Evolutionary conservation across 2,888 invertebrate genomes (phyloP).

Genomic region (Aleiodes alternator): DNA sequence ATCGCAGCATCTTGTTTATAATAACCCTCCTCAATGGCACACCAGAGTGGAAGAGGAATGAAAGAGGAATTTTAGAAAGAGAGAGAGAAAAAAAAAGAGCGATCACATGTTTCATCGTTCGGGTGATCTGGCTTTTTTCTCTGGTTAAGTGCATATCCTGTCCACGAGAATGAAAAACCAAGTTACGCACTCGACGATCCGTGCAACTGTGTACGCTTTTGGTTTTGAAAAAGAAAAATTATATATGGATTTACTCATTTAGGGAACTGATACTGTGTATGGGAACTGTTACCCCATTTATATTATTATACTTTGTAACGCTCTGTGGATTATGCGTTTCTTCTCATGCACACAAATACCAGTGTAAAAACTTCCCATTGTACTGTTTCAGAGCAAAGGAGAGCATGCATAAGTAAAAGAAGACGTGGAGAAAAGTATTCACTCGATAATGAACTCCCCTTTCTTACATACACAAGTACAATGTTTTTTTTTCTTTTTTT

Average conservation of each 20-base stretch:
- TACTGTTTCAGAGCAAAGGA: not conserved
- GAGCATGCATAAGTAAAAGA: not conserved
- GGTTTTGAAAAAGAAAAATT: slow-evolving; percentile 14
- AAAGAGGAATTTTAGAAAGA: too few species aligned
- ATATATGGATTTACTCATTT: slow-evolving; percentile 15
- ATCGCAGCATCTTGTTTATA: slow-evolving; percentile 23
- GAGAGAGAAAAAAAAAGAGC: not conserved
- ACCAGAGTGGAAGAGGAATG: too few species aligned
- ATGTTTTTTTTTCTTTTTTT: not conserved
- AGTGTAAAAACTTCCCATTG: slow-evolving; percentile 32
- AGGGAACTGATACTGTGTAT: slow-evolving; percentile 52
- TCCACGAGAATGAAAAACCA: too few species aligned
- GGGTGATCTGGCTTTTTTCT: slow-evolving; percentile 23
- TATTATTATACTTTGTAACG: slow-evolving; percentile 64
- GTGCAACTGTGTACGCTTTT: not conserved
- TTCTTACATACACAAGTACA: not conserved
- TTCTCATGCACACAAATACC: slow-evolving; percentile 55
- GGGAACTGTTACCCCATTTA: slow-evolving; percentile 69
- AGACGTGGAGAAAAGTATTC: slow-evolving; percentile 10
- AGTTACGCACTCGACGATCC: too few species aligned
- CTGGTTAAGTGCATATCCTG: not conserved
- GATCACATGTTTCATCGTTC: not conserved
- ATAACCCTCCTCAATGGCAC: slow-evolving; percentile 4
- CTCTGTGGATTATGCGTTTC: slow-evolving; percentile 63
- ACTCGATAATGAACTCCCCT: slow-evolving; percentile 28